phyloP scores from a whole-genome alignment of 2,888 invertebrate genomes.

The Nymphalis urticae region DNA sequence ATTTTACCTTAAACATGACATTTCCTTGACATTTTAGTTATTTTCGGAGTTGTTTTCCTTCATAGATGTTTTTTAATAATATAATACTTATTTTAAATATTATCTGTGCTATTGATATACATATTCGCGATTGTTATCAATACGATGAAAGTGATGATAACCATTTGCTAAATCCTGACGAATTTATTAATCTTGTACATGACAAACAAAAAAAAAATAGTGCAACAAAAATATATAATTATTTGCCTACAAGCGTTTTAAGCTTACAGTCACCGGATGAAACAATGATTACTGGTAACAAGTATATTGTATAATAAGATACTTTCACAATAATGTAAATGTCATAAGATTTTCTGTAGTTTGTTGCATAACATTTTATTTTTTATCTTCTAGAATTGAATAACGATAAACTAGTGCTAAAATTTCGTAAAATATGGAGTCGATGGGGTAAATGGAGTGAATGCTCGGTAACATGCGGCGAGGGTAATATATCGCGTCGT shows the following conservation, averaged over 20 bases:
- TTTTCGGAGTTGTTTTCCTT: too few species aligned
- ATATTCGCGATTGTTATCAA: constrained; percentile 12
- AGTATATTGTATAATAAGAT: neutral
- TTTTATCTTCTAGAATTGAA: neutral
- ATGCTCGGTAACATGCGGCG: constrained; percentile 68
- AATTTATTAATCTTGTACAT: constrained; percentile 16
- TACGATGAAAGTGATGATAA: constrained; percentile 14
- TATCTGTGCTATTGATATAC: neutral
- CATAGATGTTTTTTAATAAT: neutral
- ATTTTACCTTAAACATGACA: too few species aligned
- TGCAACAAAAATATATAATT: neutral
- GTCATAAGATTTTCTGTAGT: neutral
- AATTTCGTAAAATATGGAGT: constrained; percentile 65
- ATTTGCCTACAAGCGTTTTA: neutral
- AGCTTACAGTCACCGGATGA: neutral
- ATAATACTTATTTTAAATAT: neutral
- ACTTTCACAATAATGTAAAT: neutral
- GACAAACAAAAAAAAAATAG: neutral
- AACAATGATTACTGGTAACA: neutral
- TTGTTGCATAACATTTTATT: too few species aligned
- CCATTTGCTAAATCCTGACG: constrained; percentile 4
- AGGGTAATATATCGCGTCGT: constrained; percentile 53
- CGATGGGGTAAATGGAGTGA: constrained; percentile 71
- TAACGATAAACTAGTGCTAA: neutral
- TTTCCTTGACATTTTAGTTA: too few species aligned